Base-by-base conservation (phyloP, 2,113 vertebrate genomes). In the Zosterops lateralis region DNA sequence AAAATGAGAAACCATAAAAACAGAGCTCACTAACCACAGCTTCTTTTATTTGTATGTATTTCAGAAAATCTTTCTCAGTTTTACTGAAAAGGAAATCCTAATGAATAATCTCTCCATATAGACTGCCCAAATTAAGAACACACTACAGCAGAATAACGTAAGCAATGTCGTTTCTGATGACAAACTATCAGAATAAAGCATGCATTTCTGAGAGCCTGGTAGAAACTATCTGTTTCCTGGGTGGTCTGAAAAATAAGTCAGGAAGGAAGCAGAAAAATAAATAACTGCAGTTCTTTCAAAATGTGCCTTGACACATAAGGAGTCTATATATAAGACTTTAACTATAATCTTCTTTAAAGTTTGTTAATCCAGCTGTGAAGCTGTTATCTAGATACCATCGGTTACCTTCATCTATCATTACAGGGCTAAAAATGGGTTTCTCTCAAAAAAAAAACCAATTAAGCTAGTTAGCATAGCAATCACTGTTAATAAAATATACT, bases 61-160 rank as follows among this genome's bases (percentile, higher is more conserved):
- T 94, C 71, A 95, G 47, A 61, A 94, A 84, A 86, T 47, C 81
- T 53, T 93, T 91, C 94, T 86, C 58, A 66, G n/a, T 87, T 94
- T 95, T 64, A 92, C 86, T 87, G 70, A 65, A 50, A 84, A 85
- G 32, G 38, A 83, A 93, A 92, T 17, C n/a, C 51, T 89, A 91
- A 85, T 28, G 31, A 89, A 84, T 89, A 32, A 77, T 45, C 66
- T 93, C n/a, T 9, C 9, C 78, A 90, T 47, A 61, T 0, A 51
- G 16, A 68, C 20, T 54, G 70, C 70, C 12, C 79, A 92, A 87
- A 91, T 17, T 84, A 89, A 92, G 77, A 92, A 51, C 10, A 57
- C 2, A 13, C 22, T 44, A 29, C 13, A 75, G 18, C 14, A 67
- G 61, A 89, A 32, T 60, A 54, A 81, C 8, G 28, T 9, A 92